Evolutionary conservation across 2,888 invertebrate genomes (phyloP).

Genomic region (Sminthurides aquaticus): DNA sequence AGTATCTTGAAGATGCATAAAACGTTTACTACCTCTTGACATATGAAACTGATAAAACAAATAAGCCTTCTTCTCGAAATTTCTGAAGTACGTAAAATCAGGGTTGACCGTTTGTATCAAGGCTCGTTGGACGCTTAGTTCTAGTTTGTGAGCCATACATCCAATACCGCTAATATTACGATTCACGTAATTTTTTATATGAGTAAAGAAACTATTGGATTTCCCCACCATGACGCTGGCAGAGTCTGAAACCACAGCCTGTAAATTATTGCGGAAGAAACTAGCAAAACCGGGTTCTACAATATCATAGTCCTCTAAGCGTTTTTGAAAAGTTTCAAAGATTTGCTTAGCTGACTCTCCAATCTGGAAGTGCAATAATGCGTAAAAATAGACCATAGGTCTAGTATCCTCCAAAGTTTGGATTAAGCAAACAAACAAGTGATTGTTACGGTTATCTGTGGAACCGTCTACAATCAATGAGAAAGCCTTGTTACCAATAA

Average conservation of each 20-base stretch:
- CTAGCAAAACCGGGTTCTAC: background rate
- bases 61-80: background rate
- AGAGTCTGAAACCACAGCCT: background rate
- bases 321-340: background rate
- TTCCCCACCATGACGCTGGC: constrained; percentile 6
- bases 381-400: constrained; percentile 1
- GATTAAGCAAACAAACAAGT: background rate
- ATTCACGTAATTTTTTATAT: background rate
- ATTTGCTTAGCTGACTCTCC: background rate
- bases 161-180: background rate
- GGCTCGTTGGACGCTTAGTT: background rate
- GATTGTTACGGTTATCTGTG: background rate
- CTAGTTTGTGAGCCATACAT: background rate
- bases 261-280: background rate
- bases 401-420: background rate
- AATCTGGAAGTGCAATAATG: background rate
- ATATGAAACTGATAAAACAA: background rate
- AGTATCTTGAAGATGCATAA: background rate
- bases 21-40: background rate
- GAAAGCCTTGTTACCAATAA: background rate
- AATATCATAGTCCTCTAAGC: background rate
- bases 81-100: background rate
- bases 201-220: background rate
- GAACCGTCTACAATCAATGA: background rate
- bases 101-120: background rate